Evolutionary conservation across 2,113 vertebrate genomes (phyloP), one percentile per base, ranked within the genome.

Genomic region (Megaceryle maxima): DNA sequence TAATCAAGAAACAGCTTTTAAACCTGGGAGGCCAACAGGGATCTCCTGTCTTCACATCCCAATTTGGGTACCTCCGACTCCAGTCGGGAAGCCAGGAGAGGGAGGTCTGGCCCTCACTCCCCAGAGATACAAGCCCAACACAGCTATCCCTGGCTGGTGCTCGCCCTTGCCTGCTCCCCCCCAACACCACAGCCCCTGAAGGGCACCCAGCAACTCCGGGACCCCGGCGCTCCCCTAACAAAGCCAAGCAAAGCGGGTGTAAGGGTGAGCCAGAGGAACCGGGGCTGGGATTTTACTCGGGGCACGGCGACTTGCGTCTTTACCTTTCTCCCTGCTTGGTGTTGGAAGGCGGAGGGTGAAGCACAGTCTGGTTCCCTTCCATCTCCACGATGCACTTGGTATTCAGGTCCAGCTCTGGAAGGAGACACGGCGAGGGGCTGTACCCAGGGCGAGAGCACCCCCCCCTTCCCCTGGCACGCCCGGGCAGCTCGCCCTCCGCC

Each of bases 301-400:
- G 31, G 55, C 69, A 41, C 53, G 26, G 63, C 46, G 25, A 26
- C 31, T 19, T 13, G 35, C n/a, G 2, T 33, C 84, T 79, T 94
- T 94, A 96, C 96, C 96, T 99, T 87, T 99, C 99, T 97, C 98
- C 99, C 97, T 98, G 98, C 85, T 99, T 99, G 96, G 98, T 98
- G 44, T 98, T 96, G 94, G 97, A 98, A 88, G 99, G 99, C 74
- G 99, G 99, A 37, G 99, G 98, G 97, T 99, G 98, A 78, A 99
- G 98, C 66, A 99, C 98, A 7, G 99, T 99, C 87, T 99, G 99
- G 92, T 99, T 99, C 92, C 99, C 99, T 97, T 99, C 99, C 99
- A 99, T 99, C 69, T 99, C 99, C 98, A 99, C 98, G 97, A 99
- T 98, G 96, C 99, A 99, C 98, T 99, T 99, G 92, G 99, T 99